phyloP scores from a whole-genome alignment of 2,888 invertebrate genomes.

The Thumatha senex region DNA sequence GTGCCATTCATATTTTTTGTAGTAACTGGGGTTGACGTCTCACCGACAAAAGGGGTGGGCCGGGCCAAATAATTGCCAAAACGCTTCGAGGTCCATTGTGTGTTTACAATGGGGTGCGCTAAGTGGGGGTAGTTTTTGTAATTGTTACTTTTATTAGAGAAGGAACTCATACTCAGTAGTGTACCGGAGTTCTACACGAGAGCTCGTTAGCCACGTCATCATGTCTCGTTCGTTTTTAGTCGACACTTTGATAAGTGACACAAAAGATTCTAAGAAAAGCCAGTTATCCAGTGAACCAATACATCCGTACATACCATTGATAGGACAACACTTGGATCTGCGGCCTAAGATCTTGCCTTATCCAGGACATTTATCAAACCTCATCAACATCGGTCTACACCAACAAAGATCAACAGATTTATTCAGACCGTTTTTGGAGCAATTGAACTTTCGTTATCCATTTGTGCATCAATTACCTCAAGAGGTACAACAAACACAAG shows the following conservation, averaged over 20 bases:
- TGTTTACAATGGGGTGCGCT: conserved; percentile 79
- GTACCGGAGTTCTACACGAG: conserved; percentile 49
- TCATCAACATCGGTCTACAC: conserved; percentile 86
- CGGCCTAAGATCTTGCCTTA: conserved; percentile 84
- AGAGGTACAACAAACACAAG: conserved; percentile 56
- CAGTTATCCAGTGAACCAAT: conserved; percentile 68
- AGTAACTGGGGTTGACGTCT: conserved; percentile 75
- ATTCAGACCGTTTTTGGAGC: conserved; percentile 75
- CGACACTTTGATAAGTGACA: conserved; percentile 89
- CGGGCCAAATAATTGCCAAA: conserved; percentile 81
- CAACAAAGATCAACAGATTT: conserved; percentile 78
- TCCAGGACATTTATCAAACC: conserved; percentile 85
- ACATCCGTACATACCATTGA: conserved; percentile 60
- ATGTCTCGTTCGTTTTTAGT: conserved; percentile 94
- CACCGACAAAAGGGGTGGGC: conserved; percentile 81
- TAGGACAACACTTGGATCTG: conserved; percentile 61
- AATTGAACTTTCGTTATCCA: conserved; percentile 71
- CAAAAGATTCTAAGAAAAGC: conserved; percentile 75
- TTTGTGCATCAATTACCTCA: conserved; percentile 71
- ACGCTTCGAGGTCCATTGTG: conserved; percentile 81
- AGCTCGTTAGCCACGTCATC: conserved; percentile 45
- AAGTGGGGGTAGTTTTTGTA: conserved; percentile 83
- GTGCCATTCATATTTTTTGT: conserved; percentile 75
- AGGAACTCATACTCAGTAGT: conserved; percentile 66
- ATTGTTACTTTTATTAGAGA: conserved; percentile 72